These are phyloP conservation scores for Crocallis elinguaria DNA, from an alignment of 2,888 invertebrate genomes.

Conservation along the genomic window DNA sequence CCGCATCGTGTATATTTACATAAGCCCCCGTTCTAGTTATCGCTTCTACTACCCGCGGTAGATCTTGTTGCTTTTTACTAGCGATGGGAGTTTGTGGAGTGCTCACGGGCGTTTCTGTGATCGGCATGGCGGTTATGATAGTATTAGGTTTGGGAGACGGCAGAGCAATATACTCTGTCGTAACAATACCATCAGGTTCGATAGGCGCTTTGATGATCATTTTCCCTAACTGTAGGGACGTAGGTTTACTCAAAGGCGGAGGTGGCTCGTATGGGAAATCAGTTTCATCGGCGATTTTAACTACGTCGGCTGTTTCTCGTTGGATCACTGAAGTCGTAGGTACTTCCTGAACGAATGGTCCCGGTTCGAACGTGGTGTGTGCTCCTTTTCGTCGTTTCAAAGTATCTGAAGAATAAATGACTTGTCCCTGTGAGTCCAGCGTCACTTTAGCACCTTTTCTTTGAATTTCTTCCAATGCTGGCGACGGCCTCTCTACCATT, in stretches of 20 bases:
- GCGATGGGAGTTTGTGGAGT: conserved; percentile 54
- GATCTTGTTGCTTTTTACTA: conserved; percentile 63
- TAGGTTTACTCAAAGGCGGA: conserved; percentile 77
- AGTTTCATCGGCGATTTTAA: conserved; percentile 73
- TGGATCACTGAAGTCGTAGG: conserved; percentile 72
- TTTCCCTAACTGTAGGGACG: conserved; percentile 88
- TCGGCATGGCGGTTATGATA: conserved; percentile 85
- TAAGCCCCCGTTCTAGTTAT: conserved; percentile 86
- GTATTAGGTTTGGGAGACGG: conserved; percentile 85
- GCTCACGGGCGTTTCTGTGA: conserved; percentile 63
- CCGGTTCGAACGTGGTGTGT: conserved; percentile 94
- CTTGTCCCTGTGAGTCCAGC: conserved; percentile 93
- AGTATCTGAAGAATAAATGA: conserved; percentile 95
- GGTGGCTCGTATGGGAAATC: conserved; percentile 75
- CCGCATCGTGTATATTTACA: conserved; percentile 89
- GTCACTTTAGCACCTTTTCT: conserved; percentile 91
- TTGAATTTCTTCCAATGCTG: conserved; percentile 72
- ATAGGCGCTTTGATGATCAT: conserved; percentile 85
- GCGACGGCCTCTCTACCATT: conserved; percentile 61
- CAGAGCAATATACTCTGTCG: conserved; percentile 84
- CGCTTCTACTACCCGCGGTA: conserved; percentile 76
- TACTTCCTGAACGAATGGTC: conserved; percentile 91
- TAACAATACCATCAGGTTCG: conserved; percentile 70
- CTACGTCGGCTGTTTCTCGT: conserved; percentile 71
- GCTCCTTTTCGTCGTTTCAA: conserved; percentile 91